These are phyloP conservation scores for Ridgeia piscesae DNA, from an alignment of 1,140 invertebrate genomes.

Conservation along the genomic window DNA sequence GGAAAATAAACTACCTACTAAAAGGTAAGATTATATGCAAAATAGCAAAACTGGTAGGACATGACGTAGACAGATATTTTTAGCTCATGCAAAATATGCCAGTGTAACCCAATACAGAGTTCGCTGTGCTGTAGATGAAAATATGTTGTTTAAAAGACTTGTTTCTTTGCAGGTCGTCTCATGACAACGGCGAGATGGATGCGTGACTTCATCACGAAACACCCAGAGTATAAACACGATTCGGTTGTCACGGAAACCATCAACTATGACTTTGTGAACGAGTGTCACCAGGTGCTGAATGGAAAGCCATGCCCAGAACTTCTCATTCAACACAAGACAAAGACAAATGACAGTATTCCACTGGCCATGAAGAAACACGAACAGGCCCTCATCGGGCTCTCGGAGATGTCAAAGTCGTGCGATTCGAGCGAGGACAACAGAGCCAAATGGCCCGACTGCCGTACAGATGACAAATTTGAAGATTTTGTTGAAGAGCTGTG, in stretches of 20 bases:
- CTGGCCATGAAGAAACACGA: conserved; percentile 12
- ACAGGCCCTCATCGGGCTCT: neutral
- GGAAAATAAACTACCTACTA: too few species aligned
- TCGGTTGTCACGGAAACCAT: conserved; percentile 85
- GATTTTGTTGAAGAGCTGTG: neutral
- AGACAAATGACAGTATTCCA: conserved; percentile 24
- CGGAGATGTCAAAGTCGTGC: neutral
- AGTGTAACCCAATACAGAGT: too few species aligned
- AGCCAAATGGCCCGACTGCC: neutral
- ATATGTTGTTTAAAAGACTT: neutral
- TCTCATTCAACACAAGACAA: conserved; percentile 20
- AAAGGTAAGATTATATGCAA: too few species aligned
- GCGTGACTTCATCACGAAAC: conserved; percentile 82
- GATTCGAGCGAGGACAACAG: neutral
- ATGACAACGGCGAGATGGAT: conserved; percentile 85
- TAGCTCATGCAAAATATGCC: too few species aligned
- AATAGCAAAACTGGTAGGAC: too few species aligned
- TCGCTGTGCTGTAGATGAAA: neutral
- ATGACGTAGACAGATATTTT: too few species aligned
- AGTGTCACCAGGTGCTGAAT: conserved; percentile 61
- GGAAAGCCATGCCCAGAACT: conserved; percentile 23
- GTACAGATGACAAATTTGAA: neutral
- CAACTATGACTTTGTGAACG: conserved; percentile 89
- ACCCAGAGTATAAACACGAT: conserved; percentile 88
- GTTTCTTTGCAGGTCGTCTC: conserved; percentile 46